A percentile compares a stretch with the other conserved stretches of the same genome.
Evolutionary conservation across 35 echinoderm and acorn worm species (phyloP).

Genomic region (Acanthaster planci): DNA sequence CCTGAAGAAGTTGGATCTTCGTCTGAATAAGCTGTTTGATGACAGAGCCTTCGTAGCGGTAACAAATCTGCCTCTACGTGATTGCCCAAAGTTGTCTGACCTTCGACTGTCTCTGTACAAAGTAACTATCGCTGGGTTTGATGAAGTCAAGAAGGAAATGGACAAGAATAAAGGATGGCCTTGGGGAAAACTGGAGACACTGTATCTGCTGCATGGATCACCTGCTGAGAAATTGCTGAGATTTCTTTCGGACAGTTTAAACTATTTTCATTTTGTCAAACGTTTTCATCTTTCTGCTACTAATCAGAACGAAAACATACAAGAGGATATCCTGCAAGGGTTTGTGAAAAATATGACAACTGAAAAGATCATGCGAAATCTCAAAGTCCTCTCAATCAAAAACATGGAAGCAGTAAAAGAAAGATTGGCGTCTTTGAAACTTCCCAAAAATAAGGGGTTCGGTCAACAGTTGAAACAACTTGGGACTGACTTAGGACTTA

Average conservation of each 20-base stretch:
- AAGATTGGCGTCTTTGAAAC: too few species aligned
- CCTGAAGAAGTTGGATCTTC: constrained; percentile 7
- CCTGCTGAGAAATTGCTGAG: neutral
- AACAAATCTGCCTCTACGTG: neutral
- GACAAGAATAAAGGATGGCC: neutral
- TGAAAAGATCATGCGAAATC: too few species aligned
- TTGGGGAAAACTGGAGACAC: neutral
- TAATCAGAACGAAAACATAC: too few species aligned
- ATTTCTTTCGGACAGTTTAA: neutral
- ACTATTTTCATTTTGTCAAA: neutral
- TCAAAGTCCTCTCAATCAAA: too few species aligned
- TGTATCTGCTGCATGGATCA: neutral
- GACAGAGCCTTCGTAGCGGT: neutral
- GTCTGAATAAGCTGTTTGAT: neutral
- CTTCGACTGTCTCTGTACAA: constrained; percentile 13
- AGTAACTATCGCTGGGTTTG: neutral
- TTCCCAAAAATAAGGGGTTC: too few species aligned
- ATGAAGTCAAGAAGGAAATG: neutral
- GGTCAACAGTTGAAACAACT: too few species aligned
- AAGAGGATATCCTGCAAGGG: too few species aligned
- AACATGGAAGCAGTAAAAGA: too few species aligned
- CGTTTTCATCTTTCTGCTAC: neutral
- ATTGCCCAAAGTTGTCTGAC: neutral
- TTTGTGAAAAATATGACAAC: too few species aligned
- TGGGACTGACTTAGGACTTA: too few species aligned